Base-by-base conservation (phyloP, 2,797 vertebrate species). In the Echeneis naucrates region DNA sequence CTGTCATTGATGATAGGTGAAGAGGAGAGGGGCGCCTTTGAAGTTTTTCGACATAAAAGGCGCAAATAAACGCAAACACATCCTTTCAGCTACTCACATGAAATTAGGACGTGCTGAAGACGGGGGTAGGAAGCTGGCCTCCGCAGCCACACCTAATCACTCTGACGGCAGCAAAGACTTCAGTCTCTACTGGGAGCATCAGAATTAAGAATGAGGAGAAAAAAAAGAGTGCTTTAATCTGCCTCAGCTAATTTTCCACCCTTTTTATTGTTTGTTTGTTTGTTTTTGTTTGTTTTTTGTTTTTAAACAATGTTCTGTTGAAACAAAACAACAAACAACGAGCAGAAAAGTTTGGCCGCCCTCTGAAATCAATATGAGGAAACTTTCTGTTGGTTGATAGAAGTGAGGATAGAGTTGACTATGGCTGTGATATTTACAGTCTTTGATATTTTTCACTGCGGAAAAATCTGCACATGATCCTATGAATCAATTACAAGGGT, bases 11-110 rank as follows among this genome's bases (percentile, higher is more conserved):
- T 90, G 91, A 93, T 93, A 86, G 93, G 93, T 87, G 88, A 90
- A 90, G 91, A 92, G 84, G 86, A 90, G 89, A 90, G 75, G 67
- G 80, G 80, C 19, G 75, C 77, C 93, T 94, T 95, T 95, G 94
- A 95, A 94, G 93, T 94, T 94, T 94, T 93, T 84, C 32, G 78
- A 93, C 93, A 93, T 94, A 94, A 94, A 94, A 94, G 87, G 87
- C 84, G 82, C 84, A 93, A 95, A 93, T 93, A 93, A 92, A 92
- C 86, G 84, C 92, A 93, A 94, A 93, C 91, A 88, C 85, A 91
- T 92, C 91, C 91, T 94, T 92, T 93, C 92, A 93, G 92, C 91
- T 91, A 88, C 90, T 95, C 93, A 93, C 81, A 93, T 88, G 91
- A 92, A 94, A 95, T 94, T 94, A 95, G 89, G 86, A 88, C 82